Evolutionary conservation across 2,888 invertebrate genomes (phyloP), one percentile per base, ranked within the genome.

Genomic region (Polyommatus iphigenia): DNA sequence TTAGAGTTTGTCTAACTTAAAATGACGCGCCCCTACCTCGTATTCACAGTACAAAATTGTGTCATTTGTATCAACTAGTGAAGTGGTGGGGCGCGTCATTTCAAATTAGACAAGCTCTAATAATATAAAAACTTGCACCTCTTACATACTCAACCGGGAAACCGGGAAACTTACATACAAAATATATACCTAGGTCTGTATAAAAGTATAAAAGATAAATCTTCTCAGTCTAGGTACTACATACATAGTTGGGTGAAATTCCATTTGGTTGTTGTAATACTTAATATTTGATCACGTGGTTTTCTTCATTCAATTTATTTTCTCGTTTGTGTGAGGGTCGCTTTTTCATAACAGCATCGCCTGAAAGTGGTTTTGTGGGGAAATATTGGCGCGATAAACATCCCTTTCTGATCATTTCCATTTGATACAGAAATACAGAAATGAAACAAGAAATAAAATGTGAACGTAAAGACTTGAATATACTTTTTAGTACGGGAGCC

Each of bases 301-400:
- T 54, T 67, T 67, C 67, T 67, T 67, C 29, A 67, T 67, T 67
- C 67, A 29, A 67, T 29, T 67, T 67, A 67, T 67, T 67, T 67
- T 67, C 67, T 67, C 67, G 67, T 67, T 67, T 67, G 15, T 67
- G 67, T 32, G 29, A 67, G 67, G 67, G 29, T 67, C 18, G 67
- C 6, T 32, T 67, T 67, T 67, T 67, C 67, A 67, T 67, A 67
- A 67, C 67, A 67, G 29, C 29, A 67, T 1, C 29, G 67, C 67
- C 67, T 67, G 67, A 29, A 67, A 67, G 67, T 29, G 67, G 29
- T 67, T 67, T 67, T 67, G 67, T 32, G 29, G 67, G 20, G 29
- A 62, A 67, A 67, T 67, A 67, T 67, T 32, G 67, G 29, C 67
- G 15, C 67, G 67, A 29, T 67, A 67, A 67, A 67, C 67, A 67